Percentiles rank a stretch among this genome's conserved stretches.
phyloP scores from a whole-genome alignment of 2,113 vertebrate species.

The Melozone crissalis region DNA sequence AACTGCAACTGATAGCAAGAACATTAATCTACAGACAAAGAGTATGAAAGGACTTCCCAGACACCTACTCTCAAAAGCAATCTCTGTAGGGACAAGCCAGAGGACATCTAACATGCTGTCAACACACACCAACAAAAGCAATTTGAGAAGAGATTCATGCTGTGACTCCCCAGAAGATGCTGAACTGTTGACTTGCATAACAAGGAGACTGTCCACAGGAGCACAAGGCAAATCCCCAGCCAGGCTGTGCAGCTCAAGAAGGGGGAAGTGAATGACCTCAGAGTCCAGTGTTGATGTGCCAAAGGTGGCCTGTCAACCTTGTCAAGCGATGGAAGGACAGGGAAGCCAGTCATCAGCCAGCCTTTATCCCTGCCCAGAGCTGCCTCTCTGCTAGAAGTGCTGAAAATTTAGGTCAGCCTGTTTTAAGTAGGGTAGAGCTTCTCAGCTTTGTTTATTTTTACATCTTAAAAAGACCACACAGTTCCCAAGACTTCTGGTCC shows the following conservation, averaged over 20 bases:
- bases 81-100: not conserved
- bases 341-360: not conserved
- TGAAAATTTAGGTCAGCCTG: constrained; percentile 60
- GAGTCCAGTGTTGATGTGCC: not conserved
- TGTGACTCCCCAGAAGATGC: not conserved
- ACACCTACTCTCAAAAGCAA: not conserved
- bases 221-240: not conserved
- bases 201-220: not conserved
- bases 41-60: not conserved
- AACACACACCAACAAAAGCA: not conserved
- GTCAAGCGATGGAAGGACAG: rapidly evolving
- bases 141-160: not conserved
- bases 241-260: rapidly evolving
- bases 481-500: constrained; percentile 26
- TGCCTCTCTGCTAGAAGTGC: not conserved
- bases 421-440: constrained; percentile 56
- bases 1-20: constrained; percentile 8
- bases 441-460: constrained; percentile 64
- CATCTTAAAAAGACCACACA: constrained; percentile 16
- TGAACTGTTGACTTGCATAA: not conserved
- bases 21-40: not conserved
- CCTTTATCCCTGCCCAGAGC: not conserved
- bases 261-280: not conserved
- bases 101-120: not conserved
- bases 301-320: not conserved